Conservation (phyloP, 2,797 vertebrate genomes). For the Hypotaenidia okinawae region DNA sequence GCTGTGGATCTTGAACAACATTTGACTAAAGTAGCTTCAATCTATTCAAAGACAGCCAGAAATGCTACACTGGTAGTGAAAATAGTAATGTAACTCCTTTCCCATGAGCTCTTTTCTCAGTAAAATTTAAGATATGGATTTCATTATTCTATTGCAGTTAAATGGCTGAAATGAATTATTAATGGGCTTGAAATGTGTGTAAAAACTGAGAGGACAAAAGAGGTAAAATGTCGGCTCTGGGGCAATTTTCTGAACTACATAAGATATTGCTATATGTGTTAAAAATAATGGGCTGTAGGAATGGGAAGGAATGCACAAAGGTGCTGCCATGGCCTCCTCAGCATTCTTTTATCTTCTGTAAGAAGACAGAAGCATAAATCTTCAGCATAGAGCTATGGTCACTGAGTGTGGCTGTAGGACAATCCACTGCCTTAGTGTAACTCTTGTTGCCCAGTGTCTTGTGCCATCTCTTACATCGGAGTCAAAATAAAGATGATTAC, state of each 20-base stretch:
- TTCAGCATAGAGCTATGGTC: background rate
- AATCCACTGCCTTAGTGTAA: background rate
- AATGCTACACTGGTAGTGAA: background rate
- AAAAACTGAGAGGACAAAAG: background rate
- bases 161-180: background rate
- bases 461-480: fast-evolving
- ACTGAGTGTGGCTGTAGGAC: fast-evolving
- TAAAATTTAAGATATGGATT: background rate
- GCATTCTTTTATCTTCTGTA: background rate
- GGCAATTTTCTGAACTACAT: background rate
- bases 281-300: background rate
- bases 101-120: background rate
- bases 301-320: background rate
- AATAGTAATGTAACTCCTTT: background rate
- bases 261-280: background rate
- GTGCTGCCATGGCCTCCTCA: background rate
- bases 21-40: background rate
- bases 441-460: background rate
- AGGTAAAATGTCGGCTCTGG: background rate
- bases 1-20: background rate
- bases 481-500: background rate
- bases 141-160: background rate
- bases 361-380: too few species aligned
- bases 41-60: background rate
- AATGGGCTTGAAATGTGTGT: background rate